Percentiles rank a stretch among this genome's conserved stretches.
These are phyloP conservation scores for Drosophila mauritiana DNA, from an alignment of 1,140 invertebrate species.

Conservation along the genomic window DNA sequence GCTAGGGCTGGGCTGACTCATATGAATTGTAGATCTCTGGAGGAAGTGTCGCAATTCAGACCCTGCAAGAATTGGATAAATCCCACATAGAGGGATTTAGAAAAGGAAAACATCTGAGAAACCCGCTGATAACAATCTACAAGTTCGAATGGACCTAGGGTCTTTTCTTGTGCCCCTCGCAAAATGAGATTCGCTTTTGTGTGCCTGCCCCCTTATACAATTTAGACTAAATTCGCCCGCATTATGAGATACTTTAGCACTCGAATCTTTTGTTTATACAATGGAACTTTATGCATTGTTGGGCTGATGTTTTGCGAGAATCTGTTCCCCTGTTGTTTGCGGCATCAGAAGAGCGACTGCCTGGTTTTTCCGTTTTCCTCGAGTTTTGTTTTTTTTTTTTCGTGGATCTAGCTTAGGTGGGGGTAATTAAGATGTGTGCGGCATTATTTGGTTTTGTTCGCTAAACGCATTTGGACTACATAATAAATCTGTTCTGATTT, in stretches of 20 bases:
- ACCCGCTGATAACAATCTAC: constrained; percentile 4
- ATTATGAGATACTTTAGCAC: constrained; percentile 17
- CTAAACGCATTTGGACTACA: not conserved
- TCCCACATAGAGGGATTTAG: not conserved
- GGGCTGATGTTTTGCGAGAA: not conserved
- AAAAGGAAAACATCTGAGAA: not conserved
- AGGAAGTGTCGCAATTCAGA: constrained; percentile 43
- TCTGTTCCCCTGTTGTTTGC: constrained; percentile 14
- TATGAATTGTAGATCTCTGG: constrained; percentile 43
- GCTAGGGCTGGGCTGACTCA: constrained; percentile 11
- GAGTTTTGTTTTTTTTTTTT: not conserved
- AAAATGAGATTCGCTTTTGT: not conserved
- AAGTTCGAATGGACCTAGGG: constrained; percentile 3
- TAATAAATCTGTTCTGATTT: constrained; percentile 22
- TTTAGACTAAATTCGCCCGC: constrained; percentile 16
- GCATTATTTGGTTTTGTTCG: not conserved
- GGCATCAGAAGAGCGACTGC: not conserved
- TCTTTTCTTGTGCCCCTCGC: not conserved
- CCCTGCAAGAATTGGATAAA: constrained; percentile 29
- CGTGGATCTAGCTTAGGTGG: not conserved
- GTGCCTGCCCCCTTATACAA: too few species aligned
- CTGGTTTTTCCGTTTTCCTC: not conserved
- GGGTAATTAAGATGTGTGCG: constrained; percentile 12
- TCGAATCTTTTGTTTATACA: constrained; percentile 20
- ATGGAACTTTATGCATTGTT: constrained; percentile 14